Evolutionary conservation across 2,797 vertebrate species (phyloP), one percentile per base, ranked within the genome.

Genomic region (Hemibagrus guttatus): DNA sequence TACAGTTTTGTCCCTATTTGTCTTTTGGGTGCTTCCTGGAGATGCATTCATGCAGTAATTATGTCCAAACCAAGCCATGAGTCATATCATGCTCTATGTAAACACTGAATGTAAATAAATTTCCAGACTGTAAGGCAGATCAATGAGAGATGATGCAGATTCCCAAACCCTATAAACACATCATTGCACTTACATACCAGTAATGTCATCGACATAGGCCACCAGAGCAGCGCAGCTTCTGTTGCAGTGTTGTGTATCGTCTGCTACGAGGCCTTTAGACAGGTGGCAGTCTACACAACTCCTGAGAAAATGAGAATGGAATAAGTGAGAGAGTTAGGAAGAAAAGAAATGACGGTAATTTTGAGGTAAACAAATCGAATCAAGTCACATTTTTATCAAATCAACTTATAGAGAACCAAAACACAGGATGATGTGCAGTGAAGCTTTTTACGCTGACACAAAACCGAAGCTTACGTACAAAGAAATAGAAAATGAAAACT

Each of bases 261-360:
- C 91, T 66, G 94, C 95, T 83, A 94, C 93, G 49, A 95, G 90
- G 69, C 96, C 96, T 28, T 95, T 95, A 88, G 96, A 93, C 89
- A 95, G 92, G 90, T 96, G 96, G 89, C 97, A 98, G 84, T 95
- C 94, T 90, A 96, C 91, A 92, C 97, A 99, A 87, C 94, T 96
- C 97, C 98, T 99, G 56, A 76, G 39, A 66, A 2, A 31, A 28
- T 13, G 4, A 72, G 13, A 59, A 31, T 35, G 35, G 63, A 42
- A 66, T 28, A 28, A 6, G 9, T 58, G 4, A 35, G 54, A 79
- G 28, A 58, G 17, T 31, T 17, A 13, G 28, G 58, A 31, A 58
- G 35, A 61, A 42, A 59, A 42, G 21, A 14, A 78, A 58, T 39
- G 0, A 59, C 13, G 76, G 8, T 23, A 11, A 59, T 79, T 79